Evolutionary conservation across 2,888 invertebrate species (phyloP), one percentile per base, ranked within the genome.

Genomic region (Tachina grossa): DNA sequence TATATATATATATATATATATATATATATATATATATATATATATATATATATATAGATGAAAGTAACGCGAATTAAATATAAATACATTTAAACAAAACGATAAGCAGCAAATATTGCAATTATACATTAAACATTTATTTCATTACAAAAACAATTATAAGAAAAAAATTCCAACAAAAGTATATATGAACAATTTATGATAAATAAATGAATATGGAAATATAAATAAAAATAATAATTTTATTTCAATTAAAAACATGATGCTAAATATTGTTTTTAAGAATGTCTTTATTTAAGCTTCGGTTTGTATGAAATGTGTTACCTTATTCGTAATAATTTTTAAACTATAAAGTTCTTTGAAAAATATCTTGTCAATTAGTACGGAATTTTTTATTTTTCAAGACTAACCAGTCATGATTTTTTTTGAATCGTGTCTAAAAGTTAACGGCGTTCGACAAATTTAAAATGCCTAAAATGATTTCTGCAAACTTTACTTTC

Each of bases 181-280:
- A 82, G 57, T 78, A 74, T 85, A 85, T 83, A 75, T 86, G 75
- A 86, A 84, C 63, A 76, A 84, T 84, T 82, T 84, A 86, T 84
- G 78, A 84, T 81, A 53, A 82, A 84, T 84, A 86, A 84, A 86
- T 78, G 65, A 81, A 75, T 81, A 86, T 86, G 81, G 77, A 81
- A 81, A 84, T 71, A 86, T 83, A 83, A 83, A 77, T 74, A 41
- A 68, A 39, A 49, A 31, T 57, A 16, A 71, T 13, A 13, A 59
- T 66, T 72, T 80, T 76, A 65, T 84, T 84, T 77, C 45, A 71
- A 81, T 49, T 47, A 22, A 65, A 63, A 59, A 45, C 19, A 8
- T 16, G 16, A 22, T 53, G 53, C 9, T 19, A 53, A 53, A 39
- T 55, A 31, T 31, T 6, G 31, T 31, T 5, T 31, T 31, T 31